phyloP scores from a whole-genome alignment of 1,140 invertebrate genomes.

The Zaprionus ornatus region DNA sequence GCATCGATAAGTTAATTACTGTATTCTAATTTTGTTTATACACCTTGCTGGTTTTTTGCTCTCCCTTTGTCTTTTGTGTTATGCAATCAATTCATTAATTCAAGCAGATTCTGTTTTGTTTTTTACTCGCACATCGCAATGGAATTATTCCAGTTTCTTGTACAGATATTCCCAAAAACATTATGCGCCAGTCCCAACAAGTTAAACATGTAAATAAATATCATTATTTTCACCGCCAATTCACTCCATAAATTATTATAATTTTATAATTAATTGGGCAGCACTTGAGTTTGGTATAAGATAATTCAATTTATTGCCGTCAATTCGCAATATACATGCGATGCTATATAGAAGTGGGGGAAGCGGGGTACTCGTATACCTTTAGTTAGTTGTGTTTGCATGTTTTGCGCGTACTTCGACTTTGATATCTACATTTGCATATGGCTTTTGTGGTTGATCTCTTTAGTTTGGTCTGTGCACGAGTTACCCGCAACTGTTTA shows the following conservation, averaged over 20 bases:
- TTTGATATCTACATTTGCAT: slow-evolving; percentile 67
- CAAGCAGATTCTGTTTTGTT: slow-evolving; percentile 21
- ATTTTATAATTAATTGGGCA: slow-evolving; percentile 35
- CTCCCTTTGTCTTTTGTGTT: slow-evolving; percentile 6
- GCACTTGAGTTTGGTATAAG: slow-evolving; percentile 16
- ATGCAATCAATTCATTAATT: slow-evolving; percentile 39
- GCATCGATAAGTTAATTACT: slow-evolving; percentile 27
- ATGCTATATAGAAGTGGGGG: too few species aligned
- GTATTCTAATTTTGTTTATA: slow-evolving; percentile 13
- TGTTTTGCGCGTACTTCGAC: slow-evolving; percentile 22
- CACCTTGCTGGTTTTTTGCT: neutral
- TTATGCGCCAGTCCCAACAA: slow-evolving; percentile 17
- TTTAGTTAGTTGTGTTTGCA: neutral
- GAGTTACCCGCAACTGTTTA: slow-evolving; percentile 32
- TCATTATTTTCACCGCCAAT: slow-evolving; percentile 1
- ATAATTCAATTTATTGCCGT: slow-evolving; percentile 24
- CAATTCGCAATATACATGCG: neutral
- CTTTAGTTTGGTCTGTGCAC: neutral
- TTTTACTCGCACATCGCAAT: slow-evolving; percentile 6
- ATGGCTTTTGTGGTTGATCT: slow-evolving; percentile 42
- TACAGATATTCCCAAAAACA: slow-evolving; percentile 7
- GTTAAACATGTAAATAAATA: slow-evolving; percentile 42
- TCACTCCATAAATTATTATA: slow-evolving; percentile 36
- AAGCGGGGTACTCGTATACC: too few species aligned
- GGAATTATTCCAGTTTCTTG: slow-evolving; percentile 36